Conservation (phyloP, 2,113 vertebrate genomes). For the Excalfactoria chinensis region DNA sequence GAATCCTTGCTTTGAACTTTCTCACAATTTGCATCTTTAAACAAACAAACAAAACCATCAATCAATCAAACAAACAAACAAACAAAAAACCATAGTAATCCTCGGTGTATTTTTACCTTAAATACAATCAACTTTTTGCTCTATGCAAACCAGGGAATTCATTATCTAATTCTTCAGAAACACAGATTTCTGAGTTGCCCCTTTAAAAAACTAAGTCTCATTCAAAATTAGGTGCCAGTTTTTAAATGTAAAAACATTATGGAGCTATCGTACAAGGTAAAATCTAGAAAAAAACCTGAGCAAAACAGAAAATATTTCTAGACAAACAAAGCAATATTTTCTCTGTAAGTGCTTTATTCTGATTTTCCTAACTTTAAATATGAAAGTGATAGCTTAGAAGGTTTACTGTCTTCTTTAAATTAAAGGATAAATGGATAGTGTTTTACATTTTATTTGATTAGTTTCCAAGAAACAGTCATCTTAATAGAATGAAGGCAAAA, state of each 20-base stretch:
- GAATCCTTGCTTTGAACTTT: background rate
- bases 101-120: background rate
- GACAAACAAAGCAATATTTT: background rate
- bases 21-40: background rate
- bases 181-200: background rate
- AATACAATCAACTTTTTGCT: background rate
- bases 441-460: background rate
- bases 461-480: background rate
- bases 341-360: background rate
- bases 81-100: too few species aligned
- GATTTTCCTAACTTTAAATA: background rate
- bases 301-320: background rate
- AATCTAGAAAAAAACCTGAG: background rate
- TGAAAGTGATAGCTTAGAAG: background rate
- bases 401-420: background rate
- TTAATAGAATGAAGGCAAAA: background rate
- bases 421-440: background rate
- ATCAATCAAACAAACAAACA: background rate
- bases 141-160: background rate
- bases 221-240: background rate
- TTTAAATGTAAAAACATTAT: background rate
- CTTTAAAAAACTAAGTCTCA: background rate
- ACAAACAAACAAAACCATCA: background rate
- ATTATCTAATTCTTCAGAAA: background rate
- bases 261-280: background rate